A percentile compares a stretch with the other conserved stretches of the same genome.
phyloP scores from a whole-genome alignment of 2,888 invertebrate species.

The Apantesis nais region DNA sequence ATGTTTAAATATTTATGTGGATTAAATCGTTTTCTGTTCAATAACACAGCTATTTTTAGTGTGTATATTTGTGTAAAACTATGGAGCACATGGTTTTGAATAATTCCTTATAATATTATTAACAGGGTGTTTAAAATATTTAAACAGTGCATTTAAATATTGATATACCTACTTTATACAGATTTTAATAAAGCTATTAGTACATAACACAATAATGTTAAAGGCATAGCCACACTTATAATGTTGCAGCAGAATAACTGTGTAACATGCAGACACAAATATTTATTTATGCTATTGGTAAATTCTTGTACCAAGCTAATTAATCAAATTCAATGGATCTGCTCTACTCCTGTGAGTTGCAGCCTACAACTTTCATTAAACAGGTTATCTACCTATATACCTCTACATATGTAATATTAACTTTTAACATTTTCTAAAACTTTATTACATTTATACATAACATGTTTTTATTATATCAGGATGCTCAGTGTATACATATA shows the following conservation, averaged over 20 bases:
- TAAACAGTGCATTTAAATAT: background rate
- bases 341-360: background rate
- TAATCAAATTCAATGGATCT: background rate
- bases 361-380: background rate
- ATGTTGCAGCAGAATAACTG: background rate
- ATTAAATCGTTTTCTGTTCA: background rate
- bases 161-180: background rate
- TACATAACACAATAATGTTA: background rate
- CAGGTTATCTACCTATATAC: background rate
- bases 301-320: background rate
- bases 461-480: too few relatives aligned
- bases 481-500: too few relatives aligned
- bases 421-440: too few relatives aligned
- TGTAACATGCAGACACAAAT: background rate
- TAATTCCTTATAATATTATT: background rate
- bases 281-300: background rate
- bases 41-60: background rate
- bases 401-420: too few relatives aligned
- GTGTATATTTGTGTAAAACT: background rate
- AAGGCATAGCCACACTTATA: background rate
- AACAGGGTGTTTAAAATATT: too few relatives aligned
- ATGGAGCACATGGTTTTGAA: background rate
- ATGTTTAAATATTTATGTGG: too few relatives aligned
- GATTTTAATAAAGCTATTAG: background rate
- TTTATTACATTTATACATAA: too few relatives aligned